Evolutionary conservation across 2,888 invertebrate genomes (phyloP).

Genomic region (Ptycholaimellus sp.): DNA sequence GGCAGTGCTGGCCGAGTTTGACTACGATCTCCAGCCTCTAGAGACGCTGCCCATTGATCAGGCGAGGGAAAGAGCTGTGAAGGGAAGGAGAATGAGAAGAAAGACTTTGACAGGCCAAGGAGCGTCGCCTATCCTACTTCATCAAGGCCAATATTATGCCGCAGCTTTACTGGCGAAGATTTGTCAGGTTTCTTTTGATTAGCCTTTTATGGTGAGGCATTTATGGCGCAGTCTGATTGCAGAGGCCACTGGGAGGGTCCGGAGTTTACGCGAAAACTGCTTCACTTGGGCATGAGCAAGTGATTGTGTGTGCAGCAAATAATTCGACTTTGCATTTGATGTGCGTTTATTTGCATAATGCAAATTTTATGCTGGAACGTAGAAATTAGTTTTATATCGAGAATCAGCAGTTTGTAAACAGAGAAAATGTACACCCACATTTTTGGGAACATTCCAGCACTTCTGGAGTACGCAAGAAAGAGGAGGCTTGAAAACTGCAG

Average conservation of each 20-base stretch:
- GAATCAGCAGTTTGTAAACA: background rate
- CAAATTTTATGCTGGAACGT: background rate
- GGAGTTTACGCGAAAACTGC: background rate
- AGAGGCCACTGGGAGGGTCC: constrained; percentile 5
- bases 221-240: too few relatives aligned
- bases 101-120: constrained; percentile 28
- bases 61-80: constrained; percentile 20
- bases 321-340: background rate
- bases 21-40: constrained; percentile 52
- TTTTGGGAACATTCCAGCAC: background rate
- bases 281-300: constrained; percentile 3
- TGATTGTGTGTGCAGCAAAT: too few relatives aligned
- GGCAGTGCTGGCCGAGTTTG: constrained; percentile 60
- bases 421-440: background rate
- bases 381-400: background rate
- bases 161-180: constrained; percentile 50
- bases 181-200: background rate
- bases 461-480: background rate
- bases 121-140: constrained; percentile 43
- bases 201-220: background rate
- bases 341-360: too few relatives aligned
- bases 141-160: constrained; percentile 72
- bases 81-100: background rate
- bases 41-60: constrained; percentile 81
- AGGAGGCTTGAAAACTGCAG: too few relatives aligned